These are phyloP conservation scores for Trachymyrmex septentrionalis DNA, from an alignment of 1,140 invertebrate genomes.

Conservation along the genomic window DNA sequence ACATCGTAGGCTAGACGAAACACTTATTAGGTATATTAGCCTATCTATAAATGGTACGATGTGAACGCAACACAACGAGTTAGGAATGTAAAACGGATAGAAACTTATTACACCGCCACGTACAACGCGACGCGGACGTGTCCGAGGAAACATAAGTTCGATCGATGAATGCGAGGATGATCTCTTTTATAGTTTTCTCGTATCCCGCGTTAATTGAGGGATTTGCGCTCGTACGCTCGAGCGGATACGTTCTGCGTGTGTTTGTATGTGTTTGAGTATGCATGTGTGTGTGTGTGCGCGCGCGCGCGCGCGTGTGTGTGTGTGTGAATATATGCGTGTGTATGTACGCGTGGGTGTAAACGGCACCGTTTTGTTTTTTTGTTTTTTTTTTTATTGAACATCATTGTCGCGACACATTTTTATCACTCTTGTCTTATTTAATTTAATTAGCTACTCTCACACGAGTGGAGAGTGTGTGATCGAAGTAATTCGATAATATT, in stretches of 20 bases:
- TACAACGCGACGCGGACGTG: constrained; percentile 61
- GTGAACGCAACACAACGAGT: constrained; percentile 69
- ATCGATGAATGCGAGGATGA: constrained; percentile 53
- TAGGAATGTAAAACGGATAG: constrained; percentile 69
- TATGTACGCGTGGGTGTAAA: constrained; percentile 26
- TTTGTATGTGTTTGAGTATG: background rate
- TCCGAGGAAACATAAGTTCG: constrained; percentile 58
- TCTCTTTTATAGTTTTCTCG: constrained; percentile 22
- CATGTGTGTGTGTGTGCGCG: background rate
- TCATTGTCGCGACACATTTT: constrained; percentile 51
- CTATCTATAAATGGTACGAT: constrained; percentile 79
- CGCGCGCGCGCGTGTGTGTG: constrained; percentile 1
- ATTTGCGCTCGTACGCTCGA: constrained; percentile 3
- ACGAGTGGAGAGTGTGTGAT: constrained; percentile 57
- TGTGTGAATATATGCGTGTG: background rate
- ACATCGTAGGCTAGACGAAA: constrained; percentile 84
- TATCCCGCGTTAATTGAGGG: constrained; percentile 19
- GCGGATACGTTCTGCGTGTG: background rate
- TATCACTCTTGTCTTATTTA: constrained; percentile 50
- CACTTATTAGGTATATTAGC: constrained; percentile 82
- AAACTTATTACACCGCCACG: constrained; percentile 56
- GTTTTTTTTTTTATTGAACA: constrained; percentile 57
- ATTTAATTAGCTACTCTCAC: constrained; percentile 64
- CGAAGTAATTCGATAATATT: constrained; percentile 71
- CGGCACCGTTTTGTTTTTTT: constrained; percentile 36